These are phyloP conservation scores for Mastacembelus armatus DNA, from an alignment of 2,797 vertebrate species.

Conservation along the genomic window DNA sequence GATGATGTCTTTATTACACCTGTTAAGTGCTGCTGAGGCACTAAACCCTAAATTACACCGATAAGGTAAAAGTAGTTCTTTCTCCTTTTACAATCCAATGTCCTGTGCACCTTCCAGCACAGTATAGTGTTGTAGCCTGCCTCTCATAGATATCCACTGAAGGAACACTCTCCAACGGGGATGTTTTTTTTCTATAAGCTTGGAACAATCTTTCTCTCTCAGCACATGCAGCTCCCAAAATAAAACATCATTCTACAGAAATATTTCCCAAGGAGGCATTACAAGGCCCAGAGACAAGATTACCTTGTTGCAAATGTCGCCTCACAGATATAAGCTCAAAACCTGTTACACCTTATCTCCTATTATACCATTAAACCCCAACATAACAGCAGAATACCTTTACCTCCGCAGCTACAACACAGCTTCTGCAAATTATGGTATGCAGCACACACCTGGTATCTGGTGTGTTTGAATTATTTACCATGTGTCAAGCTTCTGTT, in stretches of 20 bases:
- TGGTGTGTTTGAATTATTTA: conserved; percentile 59
- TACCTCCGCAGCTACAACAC: conserved; percentile 19
- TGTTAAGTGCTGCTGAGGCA: conserved; percentile 21
- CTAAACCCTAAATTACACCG: conserved; percentile 28
- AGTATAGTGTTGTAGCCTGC: conserved; percentile 20
- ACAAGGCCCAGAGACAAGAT: conserved; percentile 17
- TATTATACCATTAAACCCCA: conserved; percentile 23
- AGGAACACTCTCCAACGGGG: conserved; percentile 23
- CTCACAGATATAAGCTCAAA: conserved; percentile 33
- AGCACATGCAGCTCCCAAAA: conserved; percentile 31
- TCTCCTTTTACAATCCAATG: conserved; percentile 20
- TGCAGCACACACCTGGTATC: conserved; percentile 41
- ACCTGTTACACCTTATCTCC: conserved; percentile 35
- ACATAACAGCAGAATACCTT: conserved; percentile 15
- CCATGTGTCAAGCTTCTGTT: conserved; percentile 42
- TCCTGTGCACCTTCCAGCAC: neutral
- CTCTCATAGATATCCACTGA: conserved; percentile 31
- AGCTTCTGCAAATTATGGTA: conserved; percentile 10
- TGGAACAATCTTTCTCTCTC: conserved; percentile 10
- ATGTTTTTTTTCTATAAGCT: neutral
- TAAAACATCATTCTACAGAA: conserved; percentile 45
- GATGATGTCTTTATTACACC: conserved; percentile 24
- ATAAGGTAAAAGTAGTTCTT: conserved; percentile 34
- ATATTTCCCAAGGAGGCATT: conserved; percentile 4
- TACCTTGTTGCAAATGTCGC: conserved; percentile 39